A percentile compares a stretch with the other conserved stretches of the same genome.
These are phyloP conservation scores for Coryphaenoides rupestris DNA, from an alignment of 2,113 vertebrate genomes.

Conservation along the genomic window DNA sequence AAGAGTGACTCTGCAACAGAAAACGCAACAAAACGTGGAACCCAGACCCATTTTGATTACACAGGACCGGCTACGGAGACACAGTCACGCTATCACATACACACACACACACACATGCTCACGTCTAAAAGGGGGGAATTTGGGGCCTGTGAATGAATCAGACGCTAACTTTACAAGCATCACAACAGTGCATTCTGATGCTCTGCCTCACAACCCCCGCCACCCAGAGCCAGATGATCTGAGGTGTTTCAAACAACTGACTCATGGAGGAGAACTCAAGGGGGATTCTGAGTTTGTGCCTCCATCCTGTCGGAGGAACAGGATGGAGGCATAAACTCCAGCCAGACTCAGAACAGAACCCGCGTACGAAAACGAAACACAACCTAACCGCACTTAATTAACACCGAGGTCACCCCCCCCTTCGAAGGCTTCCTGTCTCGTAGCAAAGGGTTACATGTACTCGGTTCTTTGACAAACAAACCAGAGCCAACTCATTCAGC, in stretches of 20 bases:
- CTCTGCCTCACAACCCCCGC: constrained; percentile 48
- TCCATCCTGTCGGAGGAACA: constrained; percentile 37
- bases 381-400: too few species aligned
- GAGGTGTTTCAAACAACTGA: constrained; percentile 62
- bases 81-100: not conserved
- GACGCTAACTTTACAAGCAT: constrained; percentile 14
- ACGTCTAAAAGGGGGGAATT: constrained; percentile 13
- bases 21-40: constrained; percentile 19
- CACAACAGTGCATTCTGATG: constrained; percentile 51
- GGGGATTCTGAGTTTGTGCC: constrained; percentile 49
- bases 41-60: constrained; percentile 36
- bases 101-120: not conserved
- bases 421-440: too few species aligned
- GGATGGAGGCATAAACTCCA: constrained; percentile 39
- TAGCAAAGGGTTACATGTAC: too few species aligned
- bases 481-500: too few species aligned
- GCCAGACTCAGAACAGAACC: too few species aligned
- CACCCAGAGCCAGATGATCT: constrained; percentile 43
- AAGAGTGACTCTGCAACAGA: constrained; percentile 80
- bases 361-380: too few species aligned
- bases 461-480: too few species aligned
- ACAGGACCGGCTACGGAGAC: too few species aligned
- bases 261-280: constrained; percentile 52
- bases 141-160: constrained; percentile 46
- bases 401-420: too few species aligned